A percentile compares a stretch with the other conserved stretches of the same genome.
Evolutionary conservation across 2,888 invertebrate genomes (phyloP).

Genomic region (Zygaena filipendulae): DNA sequence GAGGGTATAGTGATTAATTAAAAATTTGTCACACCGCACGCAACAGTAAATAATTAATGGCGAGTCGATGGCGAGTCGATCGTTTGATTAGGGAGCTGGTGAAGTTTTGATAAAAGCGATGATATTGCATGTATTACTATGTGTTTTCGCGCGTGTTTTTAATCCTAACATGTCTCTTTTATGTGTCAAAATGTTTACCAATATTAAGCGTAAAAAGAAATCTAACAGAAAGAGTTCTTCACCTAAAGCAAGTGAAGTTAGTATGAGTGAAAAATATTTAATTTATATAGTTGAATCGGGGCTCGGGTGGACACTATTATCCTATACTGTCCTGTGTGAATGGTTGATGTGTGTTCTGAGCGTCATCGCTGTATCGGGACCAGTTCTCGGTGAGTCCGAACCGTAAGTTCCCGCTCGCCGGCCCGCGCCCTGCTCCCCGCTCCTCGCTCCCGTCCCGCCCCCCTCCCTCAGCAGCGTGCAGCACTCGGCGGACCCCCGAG

Average conservation of each 20-base stretch:
- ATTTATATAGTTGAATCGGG: conserved; percentile 19
- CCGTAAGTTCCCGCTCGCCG: too few species aligned
- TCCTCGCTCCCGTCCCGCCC: conserved; percentile 23
- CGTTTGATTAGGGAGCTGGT: too few species aligned
- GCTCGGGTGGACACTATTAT: conserved; percentile 57
- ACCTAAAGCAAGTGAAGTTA: conserved; percentile 29
- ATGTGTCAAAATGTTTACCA: conserved; percentile 39
- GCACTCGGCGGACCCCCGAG: conserved; percentile 16
- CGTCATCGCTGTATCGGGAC: too few species aligned
- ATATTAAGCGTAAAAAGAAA: conserved; percentile 29
- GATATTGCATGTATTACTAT: conserved; percentile 54
- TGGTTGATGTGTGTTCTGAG: conserved; percentile 26
- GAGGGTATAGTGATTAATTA: too few species aligned
- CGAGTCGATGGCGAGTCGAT: too few species aligned
- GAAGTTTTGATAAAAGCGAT: conserved; percentile 24
- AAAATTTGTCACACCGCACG: too few species aligned
- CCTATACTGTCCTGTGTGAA: conserved; percentile 29
- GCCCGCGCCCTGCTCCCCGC: too few species aligned
- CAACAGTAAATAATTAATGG: too few species aligned
- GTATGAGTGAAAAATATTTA: conserved; percentile 21
- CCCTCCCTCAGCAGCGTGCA: conserved; percentile 21
- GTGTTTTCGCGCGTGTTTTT: conserved; percentile 37
- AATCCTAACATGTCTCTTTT: conserved; percentile 43
- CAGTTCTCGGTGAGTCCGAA: too few species aligned
- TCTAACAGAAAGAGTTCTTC: conserved; percentile 17